Evolutionary conservation across 1,140 invertebrate genomes (phyloP), one percentile per base, ranked within the genome.

Genomic region (Bombus breviceps): DNA sequence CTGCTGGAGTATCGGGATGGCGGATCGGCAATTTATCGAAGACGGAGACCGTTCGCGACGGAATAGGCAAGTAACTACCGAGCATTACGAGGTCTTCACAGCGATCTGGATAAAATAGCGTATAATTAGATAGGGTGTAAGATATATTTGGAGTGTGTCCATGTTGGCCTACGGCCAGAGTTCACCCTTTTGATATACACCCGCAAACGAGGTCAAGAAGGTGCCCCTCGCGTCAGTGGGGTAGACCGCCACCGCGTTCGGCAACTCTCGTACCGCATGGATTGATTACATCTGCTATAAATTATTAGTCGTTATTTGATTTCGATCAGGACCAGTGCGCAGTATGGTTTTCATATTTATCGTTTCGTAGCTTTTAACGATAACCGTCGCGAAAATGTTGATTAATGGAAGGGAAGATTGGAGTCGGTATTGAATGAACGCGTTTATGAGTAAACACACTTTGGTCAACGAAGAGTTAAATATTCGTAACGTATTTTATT

Each of bases 111-210:
- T 94, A 93, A 94, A 94, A 93, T 91, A 92, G 92, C 91, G 91
- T 93, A 93, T 93, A 94, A 94, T 94, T 94, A 94, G 94, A 94
- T 94, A 94, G 93, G 93, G 93, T 94, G 92, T 93, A 94, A 95
- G 94, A 94, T 93, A 94, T 94, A 94, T 94, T 95, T 94, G 94
- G 94, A 95, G 92, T 91, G 91, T 83, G 90, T 94, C 94, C 94
- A 95, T 93, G 90, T 93, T 95, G 94, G 94, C 92, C 68, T 43
- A 25, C 74, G 77, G 94, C 94, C 94, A 94, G 89, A 81, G 90
- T 92, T 94, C 90, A 92, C 92, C 91, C 92, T 93, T 92, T 90
- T 76, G 86, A 78, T 88, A 88, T 90, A 88, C 86, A 90, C 81
- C 75, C 83, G 84, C 68, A 77, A 91, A 91, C 83, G 90, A 90